A percentile compares a stretch with the other conserved stretches of the same genome.
phyloP scores from a whole-genome alignment of 1,140 invertebrate species.

The Camponotus pennsylvanicus region DNA sequence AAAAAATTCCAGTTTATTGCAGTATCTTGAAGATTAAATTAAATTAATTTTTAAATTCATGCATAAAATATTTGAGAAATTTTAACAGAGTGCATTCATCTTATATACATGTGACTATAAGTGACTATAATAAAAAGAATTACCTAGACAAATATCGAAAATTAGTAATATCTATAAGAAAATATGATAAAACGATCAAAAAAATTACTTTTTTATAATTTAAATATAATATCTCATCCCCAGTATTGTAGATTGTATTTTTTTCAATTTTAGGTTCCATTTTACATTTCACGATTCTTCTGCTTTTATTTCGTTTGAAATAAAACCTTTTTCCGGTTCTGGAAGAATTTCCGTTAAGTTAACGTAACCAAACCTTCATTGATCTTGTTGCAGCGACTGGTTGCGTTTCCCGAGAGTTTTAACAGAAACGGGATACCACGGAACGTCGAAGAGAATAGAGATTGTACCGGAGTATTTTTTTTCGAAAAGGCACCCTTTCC shows the following conservation, averaged over 20 bases:
- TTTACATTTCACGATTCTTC: conserved; percentile 3
- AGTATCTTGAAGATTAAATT: neutral
- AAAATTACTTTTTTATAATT: neutral
- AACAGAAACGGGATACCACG: conserved; percentile 10
- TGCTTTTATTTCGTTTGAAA: neutral
- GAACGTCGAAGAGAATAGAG: neutral
- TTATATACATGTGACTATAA: neutral
- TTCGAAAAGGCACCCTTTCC: neutral
- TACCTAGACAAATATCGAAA: neutral
- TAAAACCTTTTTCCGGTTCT: neutral
- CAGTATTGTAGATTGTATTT: neutral
- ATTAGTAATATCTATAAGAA: neutral
- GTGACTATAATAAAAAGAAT: too few species aligned
- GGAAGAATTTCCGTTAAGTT: neutral
- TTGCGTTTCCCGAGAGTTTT: conserved; percentile 1
- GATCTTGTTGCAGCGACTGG: neutral
- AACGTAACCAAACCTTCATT: conserved; percentile 29
- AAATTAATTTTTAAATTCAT: neutral
- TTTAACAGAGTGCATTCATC: neutral
- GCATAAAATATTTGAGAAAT: neutral
- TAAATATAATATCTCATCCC: neutral
- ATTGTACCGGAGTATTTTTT: conserved; percentile 28
- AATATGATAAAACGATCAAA: neutral
- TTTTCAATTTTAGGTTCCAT: neutral
- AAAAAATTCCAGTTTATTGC: neutral